Conservation (phyloP, 2,888 invertebrate species). For the Caenorhabditis angaria region DNA sequence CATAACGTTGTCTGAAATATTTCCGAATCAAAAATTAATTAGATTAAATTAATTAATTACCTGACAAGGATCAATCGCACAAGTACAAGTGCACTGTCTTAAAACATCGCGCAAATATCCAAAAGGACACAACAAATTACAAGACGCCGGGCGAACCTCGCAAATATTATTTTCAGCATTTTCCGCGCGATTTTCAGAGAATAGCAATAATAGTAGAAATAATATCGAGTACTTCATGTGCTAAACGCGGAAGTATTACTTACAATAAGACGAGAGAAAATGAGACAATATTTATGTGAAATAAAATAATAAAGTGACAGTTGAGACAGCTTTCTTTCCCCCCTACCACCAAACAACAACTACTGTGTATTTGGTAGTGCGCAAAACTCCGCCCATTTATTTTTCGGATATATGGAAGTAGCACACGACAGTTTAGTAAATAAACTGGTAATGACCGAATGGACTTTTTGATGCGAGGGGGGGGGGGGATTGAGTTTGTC, state of each 20-base stretch:
- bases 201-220: background rate
- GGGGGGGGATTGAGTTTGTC: too few species aligned
- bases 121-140: constrained; percentile 55
- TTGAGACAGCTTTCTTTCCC: background rate
- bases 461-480: background rate
- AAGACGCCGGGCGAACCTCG: constrained; percentile 43
- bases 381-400: background rate
- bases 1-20: constrained; percentile 53
- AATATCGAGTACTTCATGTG: background rate
- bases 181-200: background rate
- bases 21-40: constrained; percentile 2
- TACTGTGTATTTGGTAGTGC: background rate
- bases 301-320: background rate
- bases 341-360: background rate
- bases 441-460: background rate
- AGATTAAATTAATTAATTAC: constrained; percentile 29
- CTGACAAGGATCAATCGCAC: constrained; percentile 61
- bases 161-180: constrained; percentile 29
- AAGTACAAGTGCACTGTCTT: constrained; percentile 47
- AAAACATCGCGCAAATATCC: constrained; percentile 48
- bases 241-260: background rate
- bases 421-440: constrained; percentile 5
- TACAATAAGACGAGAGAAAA: background rate
- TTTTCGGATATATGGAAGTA: constrained; percentile 5
- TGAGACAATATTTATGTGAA: background rate